phyloP scores from a whole-genome alignment of 2,113 vertebrate genomes.

The Callospermophilus lateralis region DNA sequence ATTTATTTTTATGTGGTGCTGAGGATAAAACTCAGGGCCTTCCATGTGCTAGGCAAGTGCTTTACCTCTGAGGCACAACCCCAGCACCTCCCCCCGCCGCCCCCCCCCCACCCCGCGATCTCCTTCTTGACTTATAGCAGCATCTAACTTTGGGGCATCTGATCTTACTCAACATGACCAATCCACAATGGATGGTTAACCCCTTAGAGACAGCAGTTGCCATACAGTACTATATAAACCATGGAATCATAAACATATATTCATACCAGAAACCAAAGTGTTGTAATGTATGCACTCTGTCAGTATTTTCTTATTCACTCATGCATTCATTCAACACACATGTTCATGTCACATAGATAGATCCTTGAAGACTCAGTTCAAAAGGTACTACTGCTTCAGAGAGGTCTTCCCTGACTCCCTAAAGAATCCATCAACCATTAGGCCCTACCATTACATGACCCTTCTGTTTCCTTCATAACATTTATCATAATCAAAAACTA shows the following conservation, averaged over 20 bases:
- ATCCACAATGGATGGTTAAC: neutral
- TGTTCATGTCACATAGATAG: neutral
- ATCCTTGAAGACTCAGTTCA: slow-evolving; percentile 20
- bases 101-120: too few relatives aligned
- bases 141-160: neutral
- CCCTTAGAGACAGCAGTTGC: neutral
- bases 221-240: neutral
- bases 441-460: neutral
- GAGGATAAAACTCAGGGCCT: too few relatives aligned
- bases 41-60: too few relatives aligned
- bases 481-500: slow-evolving; percentile 56
- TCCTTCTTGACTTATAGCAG: neutral
- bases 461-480: slow-evolving; percentile 16
- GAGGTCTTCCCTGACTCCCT: neutral
- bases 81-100: too few relatives aligned
- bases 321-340: slow-evolving; percentile 30
- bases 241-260: slow-evolving; percentile 4
- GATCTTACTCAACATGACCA: neutral
- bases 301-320: slow-evolving; percentile 2
- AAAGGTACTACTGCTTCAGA: neutral
- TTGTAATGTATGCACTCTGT: neutral
- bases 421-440: neutral
- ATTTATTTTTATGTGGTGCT: too few relatives aligned
- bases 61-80: too few relatives aligned
- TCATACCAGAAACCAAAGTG: slow-evolving; percentile 20